Evolutionary conservation across 2,797 vertebrate species (phyloP), one percentile per base, ranked within the genome.

Genomic region (Buphagus erythrorhynchus): DNA sequence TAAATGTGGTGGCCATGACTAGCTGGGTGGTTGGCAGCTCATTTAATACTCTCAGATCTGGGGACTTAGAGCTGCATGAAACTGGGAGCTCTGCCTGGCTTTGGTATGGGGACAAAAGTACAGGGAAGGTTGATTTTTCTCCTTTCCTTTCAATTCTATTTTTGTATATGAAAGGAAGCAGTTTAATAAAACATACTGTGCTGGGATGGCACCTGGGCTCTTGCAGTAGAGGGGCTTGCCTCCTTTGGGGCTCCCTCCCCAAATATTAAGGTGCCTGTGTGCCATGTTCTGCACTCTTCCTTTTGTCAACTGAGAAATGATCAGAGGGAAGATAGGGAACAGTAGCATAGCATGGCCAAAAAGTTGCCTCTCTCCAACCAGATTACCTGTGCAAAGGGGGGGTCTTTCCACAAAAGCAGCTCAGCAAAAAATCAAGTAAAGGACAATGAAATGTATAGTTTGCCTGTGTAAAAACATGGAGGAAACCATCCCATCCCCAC

Each of bases 371-470:
- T 88, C 75, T 94, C 86, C 71, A 86, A 49, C 52, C 58, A 73
- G 66, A 40, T 74, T 86, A 87, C 77, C 81, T 96, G 48, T 90
- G 77, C 87, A 20, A 81, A 43, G 71, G 54, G 12, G 8, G 54
- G 85, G 57, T 95, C 89, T 93, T 46, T 79, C 77, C 69, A 38
- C 45, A 68, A 78, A 90, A 88, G 87, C 90, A 95, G 78, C 74
- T 77, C 65, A 65, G 88, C 48, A 83, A 93, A 88, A 94, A 91
- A 93, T 88, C 68, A 78, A 84, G 77, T 74, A 36, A 69, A 95
- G 94, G 95, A 97, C 97, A 97, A 97, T 97, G 91, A 97, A 94
- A 93, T 76, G 69, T 63, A 43, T 96, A 93, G 72, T 95, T 97
- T 97, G 84, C 79, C 63, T 96, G 91, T 93, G 52, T 96, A 49